Evolutionary conservation across 1,140 invertebrate genomes (phyloP), one percentile per base, ranked within the genome.

Genomic region (Danaus melanippus): DNA sequence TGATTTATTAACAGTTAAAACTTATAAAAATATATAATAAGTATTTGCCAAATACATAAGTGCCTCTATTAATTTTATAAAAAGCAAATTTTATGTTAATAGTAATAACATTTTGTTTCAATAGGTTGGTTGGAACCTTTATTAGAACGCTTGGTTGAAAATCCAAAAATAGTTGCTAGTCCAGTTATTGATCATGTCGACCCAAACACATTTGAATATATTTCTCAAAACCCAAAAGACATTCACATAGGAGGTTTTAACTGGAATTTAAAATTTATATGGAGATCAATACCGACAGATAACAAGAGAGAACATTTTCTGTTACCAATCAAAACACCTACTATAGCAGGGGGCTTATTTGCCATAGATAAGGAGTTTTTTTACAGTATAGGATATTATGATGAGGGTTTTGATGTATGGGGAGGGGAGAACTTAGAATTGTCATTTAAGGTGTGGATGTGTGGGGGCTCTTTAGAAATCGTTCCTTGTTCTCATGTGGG

Each of bases 361-460:
- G 90, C 91, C 12, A 92, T 92, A 41, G 89, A 91, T 74, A 90
- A 86, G 76, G 87, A 79, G 53, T 99, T 97, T 88, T 99, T 99
- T 83, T 93, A 97, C 77, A 90, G 91, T 48, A 88, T 99, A 2
- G 98, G 98, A 42, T 97, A 96, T 39, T 99, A 99, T 80, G 98
- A 99, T 87, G 94, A 94, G 42, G 97, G 97, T 21, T 98, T 99
- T 84, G 97, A 99, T 84, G 99, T 99, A 66, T 99, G 97, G 98
- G 98, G 98, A 55, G 98, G 93, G 8, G 97, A 99, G 78, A 97
- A 99, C 88, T 88, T 99, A 59, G 98, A 99, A 86, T 86, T 99
- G 9, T 99, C 97, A 0, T 99, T 99, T 83, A 98, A 99, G 78
- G 92, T 92, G 1, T 93, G 92, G 92, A 94, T 94, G 93, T 94